Percentiles rank a stretch among this genome's conserved stretches.
Conservation (phyloP, 1,140 invertebrate species). For the Thrips palmi region DNA sequence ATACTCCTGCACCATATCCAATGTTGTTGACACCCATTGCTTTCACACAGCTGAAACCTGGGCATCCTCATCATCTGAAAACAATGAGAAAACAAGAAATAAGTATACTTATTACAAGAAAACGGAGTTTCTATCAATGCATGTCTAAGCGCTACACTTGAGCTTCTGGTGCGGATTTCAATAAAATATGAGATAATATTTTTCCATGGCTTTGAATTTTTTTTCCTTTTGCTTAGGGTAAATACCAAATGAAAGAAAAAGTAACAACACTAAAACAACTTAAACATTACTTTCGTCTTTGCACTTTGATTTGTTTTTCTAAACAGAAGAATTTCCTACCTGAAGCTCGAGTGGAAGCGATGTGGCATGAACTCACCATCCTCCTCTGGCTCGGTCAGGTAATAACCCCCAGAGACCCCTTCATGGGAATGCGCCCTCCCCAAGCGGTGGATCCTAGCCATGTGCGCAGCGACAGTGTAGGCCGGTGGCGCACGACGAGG, state of each 20-base stretch:
- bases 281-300: background rate
- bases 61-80: conserved; percentile 18
- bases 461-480: conserved; percentile 61
- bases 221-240: background rate
- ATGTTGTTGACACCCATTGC: too few species aligned
- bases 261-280: background rate
- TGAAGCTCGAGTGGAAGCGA: background rate
- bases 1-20: too few species aligned
- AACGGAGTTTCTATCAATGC: conserved; percentile 3
- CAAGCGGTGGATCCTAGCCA: conserved; percentile 45
- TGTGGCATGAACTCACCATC: conserved; percentile 23
- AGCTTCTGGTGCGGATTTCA: background rate
- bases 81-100: conserved; percentile 8
- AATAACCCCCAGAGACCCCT: conserved; percentile 57
- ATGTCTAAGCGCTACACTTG: conserved; percentile 1
- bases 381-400: conserved; percentile 46
- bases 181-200: background rate
- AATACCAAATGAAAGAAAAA: background rate
- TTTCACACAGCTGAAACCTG: conserved; percentile 18
- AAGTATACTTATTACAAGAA: too few species aligned
- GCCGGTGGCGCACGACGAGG: conserved; percentile 39
- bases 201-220: too few species aligned
- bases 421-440: conserved; percentile 72
- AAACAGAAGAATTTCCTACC: background rate
- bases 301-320: background rate